These are phyloP conservation scores for Eospalax fontanierii DNA, from an alignment of 2,797 vertebrate species.

Conservation along the genomic window DNA sequence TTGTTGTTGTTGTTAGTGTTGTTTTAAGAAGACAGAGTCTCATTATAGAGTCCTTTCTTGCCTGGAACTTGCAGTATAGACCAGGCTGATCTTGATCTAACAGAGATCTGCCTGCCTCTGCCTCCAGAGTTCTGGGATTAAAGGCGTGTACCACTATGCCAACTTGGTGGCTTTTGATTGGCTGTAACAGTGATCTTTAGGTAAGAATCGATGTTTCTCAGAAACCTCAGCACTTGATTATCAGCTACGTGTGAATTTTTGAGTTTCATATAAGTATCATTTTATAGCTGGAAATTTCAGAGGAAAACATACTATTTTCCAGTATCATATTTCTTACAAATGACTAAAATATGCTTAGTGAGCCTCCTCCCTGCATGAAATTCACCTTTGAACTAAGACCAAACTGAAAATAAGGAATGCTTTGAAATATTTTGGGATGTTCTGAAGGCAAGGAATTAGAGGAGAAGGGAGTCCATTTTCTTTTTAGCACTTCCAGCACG, in stretches of 20 bases:
- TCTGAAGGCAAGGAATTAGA: slow-evolving; percentile 54
- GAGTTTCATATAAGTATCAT: background rate
- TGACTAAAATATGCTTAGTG: slow-evolving; percentile 57
- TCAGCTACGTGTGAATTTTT: slow-evolving; percentile 37
- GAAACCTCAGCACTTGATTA: slow-evolving; percentile 8
- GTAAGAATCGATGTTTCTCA: slow-evolving; percentile 33
- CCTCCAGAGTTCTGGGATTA: too few relatives aligned
- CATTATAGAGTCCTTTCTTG: too few relatives aligned
- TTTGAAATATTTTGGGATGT: slow-evolving; percentile 55
- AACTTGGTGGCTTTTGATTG: background rate
- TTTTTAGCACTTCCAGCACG: slow-evolving; percentile 51
- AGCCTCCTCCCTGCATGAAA: slow-evolving; percentile 32
- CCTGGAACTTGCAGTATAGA: too few relatives aligned
- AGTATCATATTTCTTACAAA: slow-evolving; percentile 64
- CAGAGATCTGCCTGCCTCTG: too few relatives aligned
- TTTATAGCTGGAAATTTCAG: slow-evolving; percentile 22
- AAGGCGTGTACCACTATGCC: too few relatives aligned
- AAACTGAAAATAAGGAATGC: slow-evolving; percentile 45
- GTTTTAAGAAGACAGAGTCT: too few relatives aligned
- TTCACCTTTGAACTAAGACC: slow-evolving; percentile 73
- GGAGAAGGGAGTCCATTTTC: background rate
- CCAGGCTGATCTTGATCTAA: too few relatives aligned
- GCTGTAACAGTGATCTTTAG: background rate
- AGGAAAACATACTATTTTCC: slow-evolving; percentile 44
- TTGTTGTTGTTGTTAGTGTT: too few relatives aligned